Evolutionary conservation across 2,797 vertebrate genomes (phyloP), one percentile per base, ranked within the genome.

Genomic region (Sebastes ruberrimus): DNA sequence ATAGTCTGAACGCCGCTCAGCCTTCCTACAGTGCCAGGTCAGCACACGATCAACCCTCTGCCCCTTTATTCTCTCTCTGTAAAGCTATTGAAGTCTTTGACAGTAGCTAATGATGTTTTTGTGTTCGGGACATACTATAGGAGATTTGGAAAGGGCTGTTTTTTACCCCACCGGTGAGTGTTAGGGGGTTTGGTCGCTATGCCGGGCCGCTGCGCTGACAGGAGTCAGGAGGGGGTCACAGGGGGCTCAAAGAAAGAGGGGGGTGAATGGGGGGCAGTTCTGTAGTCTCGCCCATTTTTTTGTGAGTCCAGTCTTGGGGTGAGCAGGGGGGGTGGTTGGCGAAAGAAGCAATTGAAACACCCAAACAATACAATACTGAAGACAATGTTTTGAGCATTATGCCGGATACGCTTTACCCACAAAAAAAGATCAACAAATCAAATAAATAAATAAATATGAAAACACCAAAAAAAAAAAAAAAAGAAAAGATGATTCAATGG

Each of bases 11-110:
- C 78, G 82, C 92, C 69, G 79, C 86, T 88, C 89, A 90, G 91
- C 89, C 91, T 86, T 94, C 89, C 88, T 88, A 66, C 86, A 78
- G 90, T 85, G 87, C 86, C 93, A 83, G 93, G 89, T 94, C 91
- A 91, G 89, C 78, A 83, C 89, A 88, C 86, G 70, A 85, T 86
- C 86, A 77, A 86, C 86, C 88, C 84, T 85, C 82, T 4, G 87
- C 88, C 87, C 82, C 87, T 72, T 86, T 75, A 56, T 82, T 87
- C 80, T 86, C 83, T 81, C 80, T 91, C 88, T 92, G 90, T 95
- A 94, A 95, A 95, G 95, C 94, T 94, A 92, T 93, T 88, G 80
- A 90, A 90, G 94, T 95, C 94, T 95, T 94, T 95, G 94, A 96
- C 93, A 92, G 93, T 91, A 93, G 92, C 92, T 92, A 93, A 93